Base-by-base conservation (phyloP, 2,113 vertebrate species). In the Clarias gariepinus region DNA sequence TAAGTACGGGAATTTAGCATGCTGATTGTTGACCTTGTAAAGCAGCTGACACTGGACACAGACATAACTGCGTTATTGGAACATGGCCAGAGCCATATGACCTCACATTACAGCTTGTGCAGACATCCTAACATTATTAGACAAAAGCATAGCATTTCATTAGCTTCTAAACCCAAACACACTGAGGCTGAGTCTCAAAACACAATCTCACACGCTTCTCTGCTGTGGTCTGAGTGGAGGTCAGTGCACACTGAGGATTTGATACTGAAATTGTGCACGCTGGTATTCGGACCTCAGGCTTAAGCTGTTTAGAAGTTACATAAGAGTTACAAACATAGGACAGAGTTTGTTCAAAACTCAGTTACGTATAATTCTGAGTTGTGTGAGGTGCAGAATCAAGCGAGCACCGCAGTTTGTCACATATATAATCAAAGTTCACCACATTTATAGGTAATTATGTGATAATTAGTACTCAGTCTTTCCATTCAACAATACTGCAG, bases 1-100 rank as follows among this genome's bases (percentile, higher is more conserved):
- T 28, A 68, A 68, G 77, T 85, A 61, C 36, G 85, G 87, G 85
- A 87, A 85, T 89, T 33, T 55, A 77, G 71, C 60, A 47, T 47
- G 30, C 16, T 76, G 41, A 87, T 91, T 63, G 79, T 57, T 18
- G 76, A 78, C n/a, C 36, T 57, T 3, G 47, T 53, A 11, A 23
- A 77, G 47, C 25, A n/a, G 41, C 73, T 25, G 21, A 52, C 36
- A 25, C 11, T 5, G 0, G 13, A 68, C 21, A 21, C 23, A 63
- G 23, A 63, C 9, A 58, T n/a, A 41, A 9, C 30, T 21, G 4
- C 36, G 21, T 47, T 47, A 47, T 74, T 74, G 36, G 71, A 74
- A 74, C 71, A 47, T 36, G 47, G 36, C 36, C 36, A 9, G 21
- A 47, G 21, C 36, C 3, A 4, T 23, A 23, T 23, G 36, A 47